Percentiles rank a stretch among this genome's conserved stretches.
Conservation (phyloP, 2,113 vertebrate genomes). For the Mesocricetus auratus region DNA sequence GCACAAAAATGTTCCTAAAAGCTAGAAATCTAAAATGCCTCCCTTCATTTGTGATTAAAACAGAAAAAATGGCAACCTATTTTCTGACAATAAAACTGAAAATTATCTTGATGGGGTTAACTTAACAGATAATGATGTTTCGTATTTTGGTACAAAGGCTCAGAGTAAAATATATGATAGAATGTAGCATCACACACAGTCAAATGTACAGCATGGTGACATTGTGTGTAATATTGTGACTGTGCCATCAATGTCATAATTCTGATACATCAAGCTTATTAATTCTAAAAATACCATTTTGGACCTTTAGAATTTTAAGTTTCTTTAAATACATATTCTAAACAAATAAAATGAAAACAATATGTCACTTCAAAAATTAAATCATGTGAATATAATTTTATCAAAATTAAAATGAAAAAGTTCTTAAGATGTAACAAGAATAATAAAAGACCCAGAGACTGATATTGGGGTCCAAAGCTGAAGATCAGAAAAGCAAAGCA, state of each 20-base stretch:
- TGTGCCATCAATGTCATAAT: no score
- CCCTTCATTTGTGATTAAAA: conserved; percentile 4
- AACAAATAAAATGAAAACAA: neutral
- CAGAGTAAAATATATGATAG: neutral
- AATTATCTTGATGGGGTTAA: neutral
- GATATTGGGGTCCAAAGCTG: no score
- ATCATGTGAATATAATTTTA: conserved; percentile 3
- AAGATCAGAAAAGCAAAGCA: no score
- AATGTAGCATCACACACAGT: neutral
- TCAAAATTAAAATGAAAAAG: neutral
- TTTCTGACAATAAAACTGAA: conserved; percentile 35
- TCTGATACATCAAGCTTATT: neutral
- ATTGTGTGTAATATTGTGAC: neutral
- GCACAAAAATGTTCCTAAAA: conserved; percentile 45
- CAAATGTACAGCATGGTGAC: neutral
- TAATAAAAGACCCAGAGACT: no score
- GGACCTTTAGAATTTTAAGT: neutral
- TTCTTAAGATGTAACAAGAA: neutral
- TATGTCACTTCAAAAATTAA: neutral
- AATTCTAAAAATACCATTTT: neutral
- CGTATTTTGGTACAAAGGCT: neutral
- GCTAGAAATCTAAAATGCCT: conserved; percentile 1
- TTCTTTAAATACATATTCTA: neutral
- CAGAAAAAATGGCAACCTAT: conserved; percentile 16
- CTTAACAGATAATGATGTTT: neutral